phyloP scores from a whole-genome alignment of 2,113 vertebrate genomes.

The Cyphomyrus plagiostoma region DNA sequence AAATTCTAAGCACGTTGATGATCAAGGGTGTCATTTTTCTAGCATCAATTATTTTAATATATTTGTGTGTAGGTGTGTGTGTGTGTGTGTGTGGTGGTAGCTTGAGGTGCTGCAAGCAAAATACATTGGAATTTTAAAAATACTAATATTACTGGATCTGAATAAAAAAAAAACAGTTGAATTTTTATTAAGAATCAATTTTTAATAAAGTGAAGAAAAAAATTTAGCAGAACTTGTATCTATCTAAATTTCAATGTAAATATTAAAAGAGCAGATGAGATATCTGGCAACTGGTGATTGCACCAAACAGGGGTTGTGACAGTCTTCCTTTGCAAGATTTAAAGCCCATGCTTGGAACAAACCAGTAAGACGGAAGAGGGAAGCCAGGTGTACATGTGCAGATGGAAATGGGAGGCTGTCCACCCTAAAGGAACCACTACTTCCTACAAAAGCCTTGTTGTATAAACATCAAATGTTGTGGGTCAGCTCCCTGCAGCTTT shows the following conservation, averaged over 20 bases:
- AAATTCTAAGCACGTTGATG: neutral
- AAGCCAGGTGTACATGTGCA: neutral
- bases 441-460: neutral
- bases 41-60: neutral
- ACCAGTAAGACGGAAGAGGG: neutral
- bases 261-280: neutral
- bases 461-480: neutral
- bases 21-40: neutral
- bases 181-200: neutral
- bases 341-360: neutral
- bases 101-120: neutral
- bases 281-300: neutral
- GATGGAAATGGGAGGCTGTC: neutral
- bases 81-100: neutral
- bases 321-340: neutral
- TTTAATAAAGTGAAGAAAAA: neutral
- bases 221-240: neutral
- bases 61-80: neutral
- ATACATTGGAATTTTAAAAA: neutral
- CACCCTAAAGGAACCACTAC: neutral
- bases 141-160: neutral
- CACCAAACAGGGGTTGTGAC: neutral
- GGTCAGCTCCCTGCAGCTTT: neutral
- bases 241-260: neutral
- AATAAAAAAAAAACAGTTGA: neutral